phyloP scores from a whole-genome alignment of 2,888 invertebrate species.

The Parochlus steinenii region DNA sequence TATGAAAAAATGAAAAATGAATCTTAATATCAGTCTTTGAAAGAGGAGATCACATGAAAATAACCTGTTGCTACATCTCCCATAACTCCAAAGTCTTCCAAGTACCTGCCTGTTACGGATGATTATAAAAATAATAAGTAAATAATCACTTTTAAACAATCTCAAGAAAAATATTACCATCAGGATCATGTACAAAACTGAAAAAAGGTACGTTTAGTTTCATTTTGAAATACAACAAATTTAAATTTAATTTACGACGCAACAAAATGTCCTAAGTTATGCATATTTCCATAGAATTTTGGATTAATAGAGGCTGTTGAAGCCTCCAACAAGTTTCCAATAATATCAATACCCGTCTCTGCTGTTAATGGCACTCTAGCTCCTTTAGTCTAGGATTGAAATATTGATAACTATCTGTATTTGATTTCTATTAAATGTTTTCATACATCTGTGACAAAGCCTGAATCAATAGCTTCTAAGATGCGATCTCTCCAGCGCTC shows the following conservation, averaged over 20 bases:
- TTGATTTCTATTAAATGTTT: neutral
- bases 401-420: conserved; percentile 33
- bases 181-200: conserved; percentile 62
- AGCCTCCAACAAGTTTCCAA: conserved; percentile 68
- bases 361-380: conserved; percentile 41
- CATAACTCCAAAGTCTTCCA: conserved; percentile 70
- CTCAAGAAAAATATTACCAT: conserved; percentile 40
- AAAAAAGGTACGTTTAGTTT: too few relatives aligned
- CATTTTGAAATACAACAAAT: too few relatives aligned
- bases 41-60: too few relatives aligned
- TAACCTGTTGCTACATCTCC: conserved; percentile 61
- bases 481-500: conserved; percentile 63
- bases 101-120: conserved; percentile 21
- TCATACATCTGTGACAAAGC: conserved; percentile 33
- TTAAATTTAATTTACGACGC: conserved; percentile 47
- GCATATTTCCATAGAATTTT: conserved; percentile 53
- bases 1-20: conserved; percentile 44
- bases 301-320: conserved; percentile 51
- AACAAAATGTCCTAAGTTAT: conserved; percentile 24
- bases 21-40: neutral
- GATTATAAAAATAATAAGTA: too few relatives aligned
- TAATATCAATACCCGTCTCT: conserved; percentile 51
- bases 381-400: conserved; percentile 32
- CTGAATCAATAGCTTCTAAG: conserved; percentile 49
- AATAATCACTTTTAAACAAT: too few relatives aligned